Evolutionary conservation across 2,797 vertebrate genomes (phyloP).

Genomic region (Dromococcyx pavoninus): DNA sequence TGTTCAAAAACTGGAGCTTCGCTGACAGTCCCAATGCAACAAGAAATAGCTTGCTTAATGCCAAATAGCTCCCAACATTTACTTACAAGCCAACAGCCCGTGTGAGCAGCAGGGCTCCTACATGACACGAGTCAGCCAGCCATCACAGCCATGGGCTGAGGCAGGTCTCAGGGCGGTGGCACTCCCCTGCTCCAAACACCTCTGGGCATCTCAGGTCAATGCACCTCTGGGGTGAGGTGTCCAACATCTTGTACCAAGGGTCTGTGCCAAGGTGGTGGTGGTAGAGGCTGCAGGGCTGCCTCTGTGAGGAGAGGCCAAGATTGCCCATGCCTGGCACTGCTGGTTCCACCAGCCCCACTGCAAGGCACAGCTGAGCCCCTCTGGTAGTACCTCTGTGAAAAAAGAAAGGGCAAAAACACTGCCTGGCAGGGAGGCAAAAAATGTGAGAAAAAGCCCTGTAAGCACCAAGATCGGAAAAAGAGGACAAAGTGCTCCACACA

Average conservation of each 20-base stretch:
- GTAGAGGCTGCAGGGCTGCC: fast-evolving
- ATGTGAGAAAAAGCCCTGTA: background rate
- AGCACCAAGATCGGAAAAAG: background rate
- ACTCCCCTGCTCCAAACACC: background rate
- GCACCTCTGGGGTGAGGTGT: no score
- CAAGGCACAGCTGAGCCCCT: background rate
- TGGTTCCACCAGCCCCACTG: fast-evolving
- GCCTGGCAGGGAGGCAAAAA: background rate
- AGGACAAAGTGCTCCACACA: background rate
- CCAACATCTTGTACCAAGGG: background rate
- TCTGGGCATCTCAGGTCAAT: background rate
- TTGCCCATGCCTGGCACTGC: fast-evolving
- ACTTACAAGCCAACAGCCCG: background rate
- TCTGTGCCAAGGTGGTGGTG: background rate
- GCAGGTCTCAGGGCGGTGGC: background rate
- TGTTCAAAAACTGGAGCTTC: background rate
- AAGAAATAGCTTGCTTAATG: background rate
- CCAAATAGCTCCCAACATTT: background rate
- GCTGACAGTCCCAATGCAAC: background rate
- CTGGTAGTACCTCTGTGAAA: background rate
- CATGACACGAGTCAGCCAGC: background rate
- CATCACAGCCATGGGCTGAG: fast-evolving
- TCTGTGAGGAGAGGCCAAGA: no score
- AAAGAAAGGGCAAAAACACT: background rate
- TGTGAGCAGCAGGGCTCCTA: fast-evolving